A percentile compares a stretch with the other conserved stretches of the same genome.
Evolutionary conservation across 2,113 vertebrate species (phyloP).

Genomic region (Dromas ardeola): DNA sequence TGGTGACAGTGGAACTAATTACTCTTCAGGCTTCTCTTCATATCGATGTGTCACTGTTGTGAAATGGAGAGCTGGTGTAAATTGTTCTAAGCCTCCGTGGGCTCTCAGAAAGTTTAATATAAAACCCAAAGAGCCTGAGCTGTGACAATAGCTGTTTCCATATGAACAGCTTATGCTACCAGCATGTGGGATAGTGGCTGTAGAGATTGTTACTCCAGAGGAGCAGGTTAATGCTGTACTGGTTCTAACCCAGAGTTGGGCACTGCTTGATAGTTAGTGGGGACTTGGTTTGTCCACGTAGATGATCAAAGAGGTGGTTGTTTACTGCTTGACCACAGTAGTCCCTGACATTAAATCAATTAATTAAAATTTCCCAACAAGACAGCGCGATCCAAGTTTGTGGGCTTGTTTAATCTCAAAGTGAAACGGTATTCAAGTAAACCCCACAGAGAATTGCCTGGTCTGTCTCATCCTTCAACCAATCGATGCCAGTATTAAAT

Average conservation of each 20-base stretch:
- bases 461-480: conserved; percentile 2
- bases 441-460: conserved; percentile 2
- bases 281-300: neutral
- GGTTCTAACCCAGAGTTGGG: neutral
- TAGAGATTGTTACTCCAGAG: neutral
- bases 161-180: neutral
- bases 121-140: neutral
- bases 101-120: neutral
- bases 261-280: neutral
- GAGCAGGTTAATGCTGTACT: neutral
- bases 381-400: neutral
- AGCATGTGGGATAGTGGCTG: neutral
- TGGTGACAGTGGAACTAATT: neutral
- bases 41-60: neutral
- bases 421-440: neutral
- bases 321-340: neutral
- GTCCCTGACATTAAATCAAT: neutral
- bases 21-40: neutral
- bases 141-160: neutral
- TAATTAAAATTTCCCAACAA: neutral
- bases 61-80: neutral
- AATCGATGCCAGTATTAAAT: conserved; percentile 35
- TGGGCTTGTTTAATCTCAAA: neutral
- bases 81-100: neutral
- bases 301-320: neutral